A percentile compares a stretch with the other conserved stretches of the same genome.
These are phyloP conservation scores for Sinocyclocheilus anophthalmus DNA, from an alignment of 2,113 vertebrate genomes.

Conservation along the genomic window DNA sequence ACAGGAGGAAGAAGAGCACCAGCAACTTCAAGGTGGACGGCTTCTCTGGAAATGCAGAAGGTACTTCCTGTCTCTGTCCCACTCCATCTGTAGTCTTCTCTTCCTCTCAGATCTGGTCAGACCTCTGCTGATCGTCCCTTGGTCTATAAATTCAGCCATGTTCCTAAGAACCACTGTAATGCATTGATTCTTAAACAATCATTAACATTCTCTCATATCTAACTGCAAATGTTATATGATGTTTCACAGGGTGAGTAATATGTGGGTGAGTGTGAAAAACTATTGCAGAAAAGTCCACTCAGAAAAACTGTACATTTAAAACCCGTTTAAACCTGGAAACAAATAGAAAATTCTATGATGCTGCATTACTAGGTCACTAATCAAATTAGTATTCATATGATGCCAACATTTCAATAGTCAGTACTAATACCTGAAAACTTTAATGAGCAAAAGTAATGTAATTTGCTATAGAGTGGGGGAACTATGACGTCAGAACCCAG, in stretches of 20 bases:
- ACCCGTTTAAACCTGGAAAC: not conserved
- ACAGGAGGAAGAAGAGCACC: conserved; percentile 97
- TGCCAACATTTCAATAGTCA: not conserved
- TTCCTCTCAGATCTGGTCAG: not conserved
- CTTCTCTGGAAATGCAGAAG: conserved; percentile 91
- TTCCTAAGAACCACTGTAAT: not conserved
- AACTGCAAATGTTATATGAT: not conserved
- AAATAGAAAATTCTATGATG: not conserved
- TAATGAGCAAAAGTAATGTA: not conserved
- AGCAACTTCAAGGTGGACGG: conserved; percentile 97
- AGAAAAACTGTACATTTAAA: not conserved
- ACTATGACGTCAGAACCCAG: no score
- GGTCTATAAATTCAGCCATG: not conserved
- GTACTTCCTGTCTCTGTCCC: conserved; percentile 74
- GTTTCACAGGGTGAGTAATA: not conserved
- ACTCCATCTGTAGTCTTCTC: not conserved
- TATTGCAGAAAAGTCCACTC: not conserved
- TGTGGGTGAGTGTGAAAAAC: not conserved
- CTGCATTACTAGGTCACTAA: not conserved
- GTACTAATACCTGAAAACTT: not conserved
- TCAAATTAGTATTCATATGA: not conserved
- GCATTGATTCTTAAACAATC: not conserved
- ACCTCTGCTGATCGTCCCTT: not conserved
- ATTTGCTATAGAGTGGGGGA: not conserved
- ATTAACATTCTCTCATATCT: not conserved